Evolutionary conservation across 2,888 invertebrate genomes (phyloP).

Genomic region (Cartodere bifasciata): DNA sequence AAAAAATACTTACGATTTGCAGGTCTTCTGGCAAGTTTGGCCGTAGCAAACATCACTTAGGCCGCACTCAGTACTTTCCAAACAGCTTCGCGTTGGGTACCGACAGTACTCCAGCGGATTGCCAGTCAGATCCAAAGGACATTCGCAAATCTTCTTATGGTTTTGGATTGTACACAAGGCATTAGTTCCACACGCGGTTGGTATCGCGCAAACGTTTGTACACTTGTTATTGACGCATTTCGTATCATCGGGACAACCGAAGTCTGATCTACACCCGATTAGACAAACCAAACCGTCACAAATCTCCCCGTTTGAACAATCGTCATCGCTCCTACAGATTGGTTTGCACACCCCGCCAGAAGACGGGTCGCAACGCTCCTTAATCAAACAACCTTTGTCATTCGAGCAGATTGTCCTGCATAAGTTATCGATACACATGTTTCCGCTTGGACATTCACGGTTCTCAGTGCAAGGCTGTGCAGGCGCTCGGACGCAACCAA

Average conservation of each 20-base stretch:
- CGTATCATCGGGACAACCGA: conserved; percentile 57
- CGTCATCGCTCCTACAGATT: conserved; percentile 70
- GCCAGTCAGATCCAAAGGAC: conserved; percentile 58
- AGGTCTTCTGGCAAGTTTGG: conserved; percentile 63
- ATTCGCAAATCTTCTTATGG: conserved; percentile 63
- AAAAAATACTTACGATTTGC: conserved; percentile 47
- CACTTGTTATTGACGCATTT: conserved; percentile 74
- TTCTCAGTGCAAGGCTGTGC: conserved; percentile 63
- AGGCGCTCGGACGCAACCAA: conserved; percentile 76
- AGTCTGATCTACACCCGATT: conserved; percentile 68
- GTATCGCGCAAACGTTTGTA: conserved; percentile 58
- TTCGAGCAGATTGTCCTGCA: conserved; percentile 71
- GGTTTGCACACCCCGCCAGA: conserved; percentile 69
- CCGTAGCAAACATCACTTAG: conserved; percentile 62
- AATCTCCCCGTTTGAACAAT: conserved; percentile 77
- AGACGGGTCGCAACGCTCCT: conserved; percentile 59
- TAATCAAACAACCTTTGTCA: conserved; percentile 64
- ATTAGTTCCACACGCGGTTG: conserved; percentile 74
- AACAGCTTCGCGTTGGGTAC: conserved; percentile 52
- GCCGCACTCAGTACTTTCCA: conserved; percentile 52
- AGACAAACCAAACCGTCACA: conserved; percentile 71
- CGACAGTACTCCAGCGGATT: conserved; percentile 64
- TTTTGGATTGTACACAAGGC: conserved; percentile 57
- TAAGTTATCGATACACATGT: conserved; percentile 57
- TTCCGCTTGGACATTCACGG: conserved; percentile 58